A percentile compares a stretch with the other conserved stretches of the same genome.
Evolutionary conservation across 2,797 vertebrate species (phyloP).

Genomic region (Chelon labrosus): DNA sequence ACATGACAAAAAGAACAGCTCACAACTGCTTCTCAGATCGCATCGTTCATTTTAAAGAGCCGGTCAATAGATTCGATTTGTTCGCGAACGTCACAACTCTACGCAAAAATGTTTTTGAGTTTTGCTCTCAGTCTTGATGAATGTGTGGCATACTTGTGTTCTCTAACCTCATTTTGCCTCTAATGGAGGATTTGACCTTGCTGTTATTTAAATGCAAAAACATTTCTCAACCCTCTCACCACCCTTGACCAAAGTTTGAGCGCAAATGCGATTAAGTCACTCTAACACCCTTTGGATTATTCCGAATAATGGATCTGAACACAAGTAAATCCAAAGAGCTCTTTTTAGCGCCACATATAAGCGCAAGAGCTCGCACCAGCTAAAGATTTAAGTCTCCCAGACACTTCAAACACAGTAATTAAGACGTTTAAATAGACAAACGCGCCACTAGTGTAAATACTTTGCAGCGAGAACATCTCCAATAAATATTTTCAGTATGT

Average conservation of each 20-base stretch:
- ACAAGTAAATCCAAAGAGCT: slow-evolving; percentile 4
- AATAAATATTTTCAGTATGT: slow-evolving; percentile 54
- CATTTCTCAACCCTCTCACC: slow-evolving; percentile 9
- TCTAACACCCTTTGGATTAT: slow-evolving; percentile 1
- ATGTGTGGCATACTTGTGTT: neutral
- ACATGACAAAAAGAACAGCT: too few relatives aligned
- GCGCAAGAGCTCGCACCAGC: slow-evolving; percentile 4
- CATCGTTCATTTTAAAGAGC: neutral
- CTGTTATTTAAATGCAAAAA: slow-evolving; percentile 33
- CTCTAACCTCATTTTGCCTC: slow-evolving; percentile 2
- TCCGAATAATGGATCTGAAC: neutral
- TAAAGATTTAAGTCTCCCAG: slow-evolving; percentile 23
- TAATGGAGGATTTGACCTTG: neutral
- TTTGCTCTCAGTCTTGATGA: slow-evolving; percentile 4
- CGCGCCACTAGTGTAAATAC: slow-evolving; percentile 35
- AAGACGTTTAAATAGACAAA: slow-evolving; percentile 51
- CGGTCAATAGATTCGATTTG: neutral
- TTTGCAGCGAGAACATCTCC: slow-evolving; percentile 32
- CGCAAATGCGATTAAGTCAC: slow-evolving; percentile 10
- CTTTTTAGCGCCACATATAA: slow-evolving; percentile 6
- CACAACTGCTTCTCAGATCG: too few relatives aligned
- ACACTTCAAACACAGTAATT: slow-evolving; percentile 57
- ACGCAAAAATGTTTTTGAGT: too few relatives aligned
- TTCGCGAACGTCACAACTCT: too few relatives aligned
- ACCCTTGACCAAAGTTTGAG: slow-evolving; percentile 12